These are phyloP conservation scores for Hyperopisus bebe DNA, from an alignment of 2,113 vertebrate genomes.

Conservation along the genomic window DNA sequence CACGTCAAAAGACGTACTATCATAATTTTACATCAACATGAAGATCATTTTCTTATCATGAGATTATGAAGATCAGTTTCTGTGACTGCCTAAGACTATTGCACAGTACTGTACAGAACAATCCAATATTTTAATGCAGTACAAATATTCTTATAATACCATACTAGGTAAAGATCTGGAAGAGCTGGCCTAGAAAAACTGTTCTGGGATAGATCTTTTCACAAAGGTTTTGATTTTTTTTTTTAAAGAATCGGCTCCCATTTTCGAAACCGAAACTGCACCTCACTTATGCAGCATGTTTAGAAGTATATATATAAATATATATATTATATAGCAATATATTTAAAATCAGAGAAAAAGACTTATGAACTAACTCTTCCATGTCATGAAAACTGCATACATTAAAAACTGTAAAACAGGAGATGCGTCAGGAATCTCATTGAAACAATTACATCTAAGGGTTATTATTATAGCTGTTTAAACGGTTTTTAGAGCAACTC, in stretches of 20 bases:
- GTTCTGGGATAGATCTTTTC: background rate
- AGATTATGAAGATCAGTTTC: background rate
- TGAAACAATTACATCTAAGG: background rate
- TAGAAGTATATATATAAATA: background rate
- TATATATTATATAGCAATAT: background rate
- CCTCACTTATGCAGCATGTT: background rate
- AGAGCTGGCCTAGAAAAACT: background rate
- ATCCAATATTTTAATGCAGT: background rate
- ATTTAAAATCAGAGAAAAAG: background rate
- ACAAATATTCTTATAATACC: background rate
- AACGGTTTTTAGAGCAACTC: background rate
- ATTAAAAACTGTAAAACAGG: background rate
- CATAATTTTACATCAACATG: background rate
- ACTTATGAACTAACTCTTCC: background rate
- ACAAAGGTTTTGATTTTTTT: background rate
- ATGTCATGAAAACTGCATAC: background rate
- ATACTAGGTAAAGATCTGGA: background rate
- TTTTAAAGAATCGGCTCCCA: background rate
- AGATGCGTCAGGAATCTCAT: background rate
- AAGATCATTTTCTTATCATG: background rate
- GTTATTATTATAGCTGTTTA: background rate
- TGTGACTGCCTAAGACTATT: background rate
- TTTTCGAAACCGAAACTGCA: background rate
- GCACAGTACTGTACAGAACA: background rate
- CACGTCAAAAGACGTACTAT: too few species aligned